Percentiles rank a stretch among this genome's conserved stretches.
Conservation (phyloP, 2,888 invertebrate genomes). For the Drosophila borborema region DNA sequence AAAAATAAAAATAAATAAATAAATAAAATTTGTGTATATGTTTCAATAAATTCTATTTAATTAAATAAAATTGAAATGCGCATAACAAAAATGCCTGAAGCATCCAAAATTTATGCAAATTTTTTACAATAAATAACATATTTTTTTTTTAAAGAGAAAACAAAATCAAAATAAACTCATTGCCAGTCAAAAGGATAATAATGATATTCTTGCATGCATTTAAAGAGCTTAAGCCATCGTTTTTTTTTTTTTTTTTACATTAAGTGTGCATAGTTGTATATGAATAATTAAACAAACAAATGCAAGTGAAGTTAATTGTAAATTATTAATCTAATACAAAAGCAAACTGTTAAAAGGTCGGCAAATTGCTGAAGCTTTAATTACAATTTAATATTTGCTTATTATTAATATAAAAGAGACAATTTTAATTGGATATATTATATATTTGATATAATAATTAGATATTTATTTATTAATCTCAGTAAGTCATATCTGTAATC, state of each 20-base stretch:
- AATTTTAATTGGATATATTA: too few species aligned
- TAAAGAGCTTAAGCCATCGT: neutral
- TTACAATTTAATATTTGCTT: too few species aligned
- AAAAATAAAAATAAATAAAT: too few species aligned
- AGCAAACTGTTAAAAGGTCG: neutral
- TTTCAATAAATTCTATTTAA: conserved; percentile 5
- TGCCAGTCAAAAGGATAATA: neutral
- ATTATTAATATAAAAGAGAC: too few species aligned
- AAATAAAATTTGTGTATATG: neutral
- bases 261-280: neutral
- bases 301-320: neutral
- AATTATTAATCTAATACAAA: neutral
- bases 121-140: neutral
- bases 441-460: too few species aligned
- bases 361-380: too few species aligned
- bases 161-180: neutral
- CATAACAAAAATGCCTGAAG: neutral
- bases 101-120: neutral
- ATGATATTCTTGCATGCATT: neutral
- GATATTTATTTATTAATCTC: too few species aligned
- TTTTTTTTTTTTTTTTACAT: neutral
- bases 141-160: neutral
- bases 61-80: neutral
- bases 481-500: too few species aligned
- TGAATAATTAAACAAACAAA: neutral